Percentiles rank a stretch among this genome's conserved stretches.
phyloP scores from a whole-genome alignment of 1,140 invertebrate genomes.

The Eulimnadia texana region DNA sequence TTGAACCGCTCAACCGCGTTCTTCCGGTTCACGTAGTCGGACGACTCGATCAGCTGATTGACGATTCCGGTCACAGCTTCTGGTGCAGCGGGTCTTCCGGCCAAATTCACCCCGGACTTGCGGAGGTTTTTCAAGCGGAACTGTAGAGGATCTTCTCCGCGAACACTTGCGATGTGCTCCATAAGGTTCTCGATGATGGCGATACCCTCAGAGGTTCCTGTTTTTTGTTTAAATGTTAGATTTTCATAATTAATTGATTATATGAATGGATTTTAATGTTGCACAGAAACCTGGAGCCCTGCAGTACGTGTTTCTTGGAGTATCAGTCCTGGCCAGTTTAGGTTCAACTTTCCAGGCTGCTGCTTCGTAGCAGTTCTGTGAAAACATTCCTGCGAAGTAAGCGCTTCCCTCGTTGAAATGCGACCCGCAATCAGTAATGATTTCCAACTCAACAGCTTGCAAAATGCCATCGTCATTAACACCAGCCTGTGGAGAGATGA shows the following conservation, averaged over 20 bases:
- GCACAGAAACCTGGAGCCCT: constrained; percentile 48
- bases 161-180: constrained; percentile 55
- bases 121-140: constrained; percentile 24
- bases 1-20: background rate
- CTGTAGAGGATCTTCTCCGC: constrained; percentile 49
- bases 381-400: constrained; percentile 28
- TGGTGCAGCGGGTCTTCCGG: constrained; percentile 22
- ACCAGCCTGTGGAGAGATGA: too few species aligned
- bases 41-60: constrained; percentile 14
- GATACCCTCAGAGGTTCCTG: constrained; percentile 46
- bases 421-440: constrained; percentile 47
- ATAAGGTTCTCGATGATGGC: constrained; percentile 59
- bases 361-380: constrained; percentile 41
- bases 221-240: too few species aligned
- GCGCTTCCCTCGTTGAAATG: constrained; percentile 40
- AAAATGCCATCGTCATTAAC: constrained; percentile 48
- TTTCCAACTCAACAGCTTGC: constrained; percentile 41
- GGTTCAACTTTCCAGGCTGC: constrained; percentile 37
- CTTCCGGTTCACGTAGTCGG: constrained; percentile 19
- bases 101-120: constrained; percentile 25
- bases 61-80: constrained; percentile 14
- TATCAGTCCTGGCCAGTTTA: constrained; percentile 41
- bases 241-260: too few species aligned
- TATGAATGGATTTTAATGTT: too few species aligned
- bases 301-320: constrained; percentile 42